Evolutionary conservation across 2,797 vertebrate genomes (phyloP).

Genomic region (Rhinophrynus dorsalis): DNA sequence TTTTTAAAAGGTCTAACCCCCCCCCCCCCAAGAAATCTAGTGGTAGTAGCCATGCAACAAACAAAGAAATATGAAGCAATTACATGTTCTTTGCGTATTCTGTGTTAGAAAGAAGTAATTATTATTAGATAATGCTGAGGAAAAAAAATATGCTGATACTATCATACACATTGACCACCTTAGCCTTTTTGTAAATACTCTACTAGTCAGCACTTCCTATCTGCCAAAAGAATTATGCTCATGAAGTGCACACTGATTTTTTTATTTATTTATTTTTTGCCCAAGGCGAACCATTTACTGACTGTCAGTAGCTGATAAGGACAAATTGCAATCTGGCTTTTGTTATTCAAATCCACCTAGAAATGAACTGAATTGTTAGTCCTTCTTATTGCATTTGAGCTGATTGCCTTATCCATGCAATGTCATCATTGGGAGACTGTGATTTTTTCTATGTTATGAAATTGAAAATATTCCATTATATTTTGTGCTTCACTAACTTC

Average conservation of each 20-base stretch:
- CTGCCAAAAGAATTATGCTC: conserved; percentile 67
- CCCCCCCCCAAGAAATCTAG: too few species aligned
- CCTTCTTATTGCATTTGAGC: conserved; percentile 53
- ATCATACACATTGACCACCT: neutral
- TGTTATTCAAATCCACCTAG: conserved; percentile 45
- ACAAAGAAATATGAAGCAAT: conserved; percentile 15
- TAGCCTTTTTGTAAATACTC: conserved; percentile 6
- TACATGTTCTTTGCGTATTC: conserved; percentile 19
- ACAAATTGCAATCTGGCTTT: conserved; percentile 59
- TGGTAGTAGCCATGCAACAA: too few species aligned
- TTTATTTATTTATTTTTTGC: too few species aligned
- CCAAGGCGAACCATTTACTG: conserved; percentile 59
- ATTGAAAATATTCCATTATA: conserved; percentile 55
- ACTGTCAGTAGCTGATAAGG: conserved; percentile 77
- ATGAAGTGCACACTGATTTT: conserved; percentile 68
- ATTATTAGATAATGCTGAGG: too few species aligned
- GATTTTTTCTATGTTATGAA: conserved; percentile 27
- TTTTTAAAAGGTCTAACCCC: too few species aligned
- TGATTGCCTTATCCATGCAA: conserved; percentile 46
- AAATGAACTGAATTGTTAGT: conserved; percentile 39
- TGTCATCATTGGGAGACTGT: conserved; percentile 1
- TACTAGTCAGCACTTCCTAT: conserved; percentile 62
- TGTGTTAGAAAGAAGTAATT: too few species aligned
- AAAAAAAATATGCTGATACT: neutral
- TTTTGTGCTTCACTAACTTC: conserved; percentile 38